phyloP scores from a whole-genome alignment of 92 coral and sea anemone genomes.

The Palythoa grandis region DNA sequence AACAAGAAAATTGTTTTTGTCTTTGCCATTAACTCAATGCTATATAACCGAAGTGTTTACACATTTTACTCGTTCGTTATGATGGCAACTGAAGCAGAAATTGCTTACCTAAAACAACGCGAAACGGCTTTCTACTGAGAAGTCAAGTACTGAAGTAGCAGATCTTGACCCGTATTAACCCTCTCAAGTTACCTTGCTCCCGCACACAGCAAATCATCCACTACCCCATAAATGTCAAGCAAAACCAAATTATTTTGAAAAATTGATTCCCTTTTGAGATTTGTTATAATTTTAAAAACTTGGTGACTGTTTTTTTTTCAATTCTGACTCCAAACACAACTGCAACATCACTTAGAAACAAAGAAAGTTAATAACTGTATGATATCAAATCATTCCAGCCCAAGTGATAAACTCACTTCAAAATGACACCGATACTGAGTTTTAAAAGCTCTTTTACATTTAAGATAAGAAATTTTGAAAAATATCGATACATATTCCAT shows the following conservation, averaged over 20 bases:
- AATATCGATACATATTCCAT: slow-evolving; percentile 24
- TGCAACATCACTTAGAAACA: background rate
- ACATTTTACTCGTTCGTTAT: background rate
- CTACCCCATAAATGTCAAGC: background rate
- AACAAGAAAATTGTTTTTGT: background rate
- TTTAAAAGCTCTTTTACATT: background rate
- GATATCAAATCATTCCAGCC: background rate
- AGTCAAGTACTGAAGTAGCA: background rate
- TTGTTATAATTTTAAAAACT: slow-evolving; percentile 16
- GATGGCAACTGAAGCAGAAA: background rate
- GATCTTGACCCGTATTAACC: background rate
- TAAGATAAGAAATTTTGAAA: background rate
- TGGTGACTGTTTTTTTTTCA: slow-evolving; percentile 11
- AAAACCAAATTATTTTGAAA: background rate
- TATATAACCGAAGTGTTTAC: background rate
- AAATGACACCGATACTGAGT: background rate
- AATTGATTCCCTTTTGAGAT: background rate
- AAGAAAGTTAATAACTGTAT: background rate
- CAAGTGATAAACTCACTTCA: background rate
- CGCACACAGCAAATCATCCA: background rate
- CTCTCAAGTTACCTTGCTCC: background rate
- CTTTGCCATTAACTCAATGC: background rate
- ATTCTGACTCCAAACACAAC: background rate
- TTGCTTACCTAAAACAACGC: background rate
- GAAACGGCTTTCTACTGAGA: background rate